Conservation (phyloP, 1,140 invertebrate species). For the Tetramorium parvispinum region DNA sequence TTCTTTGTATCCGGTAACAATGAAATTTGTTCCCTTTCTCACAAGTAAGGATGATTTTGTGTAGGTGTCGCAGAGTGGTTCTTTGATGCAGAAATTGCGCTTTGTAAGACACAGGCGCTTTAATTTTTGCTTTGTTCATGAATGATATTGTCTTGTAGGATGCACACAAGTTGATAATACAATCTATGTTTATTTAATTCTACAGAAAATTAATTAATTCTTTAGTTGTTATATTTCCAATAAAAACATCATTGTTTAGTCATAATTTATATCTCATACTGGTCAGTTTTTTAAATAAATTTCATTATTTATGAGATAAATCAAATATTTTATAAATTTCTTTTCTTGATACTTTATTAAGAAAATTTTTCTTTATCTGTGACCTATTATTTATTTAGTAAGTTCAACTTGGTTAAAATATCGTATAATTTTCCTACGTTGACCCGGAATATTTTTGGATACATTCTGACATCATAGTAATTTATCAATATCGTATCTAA, state of each 20-base stretch:
- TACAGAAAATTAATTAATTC: not conserved
- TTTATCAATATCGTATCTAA: conserved; percentile 10
- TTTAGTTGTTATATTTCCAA: not conserved
- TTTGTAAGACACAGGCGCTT: conserved; percentile 1
- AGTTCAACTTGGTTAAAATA: not conserved
- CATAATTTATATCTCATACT: not conserved
- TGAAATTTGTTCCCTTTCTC: conserved; percentile 52
- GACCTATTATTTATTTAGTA: not conserved
- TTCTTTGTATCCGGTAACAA: conserved; percentile 55
- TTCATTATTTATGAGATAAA: not conserved
- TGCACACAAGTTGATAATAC: not conserved
- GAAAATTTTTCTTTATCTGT: not conserved
- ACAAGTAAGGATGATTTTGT: conserved; percentile 9
- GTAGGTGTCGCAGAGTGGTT: not conserved
- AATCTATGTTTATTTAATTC: not conserved
- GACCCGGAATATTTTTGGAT: not conserved
- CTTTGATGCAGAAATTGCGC: conserved; percentile 29
- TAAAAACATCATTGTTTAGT: not conserved
- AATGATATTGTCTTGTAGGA: conserved; percentile 2
- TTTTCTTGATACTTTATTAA: not conserved
- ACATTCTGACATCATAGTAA: not conserved
- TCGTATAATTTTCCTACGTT: not conserved
- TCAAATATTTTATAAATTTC: not conserved
- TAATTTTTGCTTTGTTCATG: conserved; percentile 26
- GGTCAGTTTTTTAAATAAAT: not conserved